Percentiles rank a stretch among this genome's conserved stretches.
Conservation (phyloP, 2,888 invertebrate genomes). For the Drosophila subquinaria region DNA sequence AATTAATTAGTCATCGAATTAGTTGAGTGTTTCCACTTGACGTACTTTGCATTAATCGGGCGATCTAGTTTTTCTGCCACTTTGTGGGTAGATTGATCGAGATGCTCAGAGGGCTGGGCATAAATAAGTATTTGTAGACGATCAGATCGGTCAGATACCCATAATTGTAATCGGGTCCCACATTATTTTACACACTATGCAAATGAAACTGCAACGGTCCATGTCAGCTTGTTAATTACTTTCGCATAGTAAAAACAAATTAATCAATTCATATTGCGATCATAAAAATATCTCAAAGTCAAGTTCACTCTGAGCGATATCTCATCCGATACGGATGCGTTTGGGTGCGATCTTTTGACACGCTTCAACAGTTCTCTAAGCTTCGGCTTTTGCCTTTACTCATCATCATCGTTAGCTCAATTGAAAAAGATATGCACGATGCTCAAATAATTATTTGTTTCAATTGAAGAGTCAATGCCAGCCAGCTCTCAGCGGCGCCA, state of each 20-base stretch:
- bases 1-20: background rate
- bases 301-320: conserved; percentile 29
- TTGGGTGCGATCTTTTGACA: conserved; percentile 73
- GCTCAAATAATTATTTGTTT: conserved; percentile 80
- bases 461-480: conserved; percentile 78
- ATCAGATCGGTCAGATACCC: background rate
- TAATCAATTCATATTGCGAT: conserved; percentile 46
- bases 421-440: conserved; percentile 67
- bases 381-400: conserved; percentile 26
- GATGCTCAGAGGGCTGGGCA: conserved; percentile 13
- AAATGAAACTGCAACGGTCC: conserved; percentile 58
- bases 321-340: conserved; percentile 55
- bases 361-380: conserved; percentile 51
- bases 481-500: conserved; percentile 44
- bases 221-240: conserved; percentile 59
- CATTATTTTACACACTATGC: conserved; percentile 45
- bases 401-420: conserved; percentile 45
- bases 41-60: conserved; percentile 34
- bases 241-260: conserved; percentile 55
- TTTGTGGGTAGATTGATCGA: conserved; percentile 31
- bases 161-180: background rate
- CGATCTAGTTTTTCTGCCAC: conserved; percentile 34
- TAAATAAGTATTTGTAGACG: conserved; percentile 4
- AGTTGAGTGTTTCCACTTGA: conserved; percentile 28
- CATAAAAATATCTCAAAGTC: conserved; percentile 49